Base-by-base conservation (phyloP, 2,113 vertebrate species). In the Columba livia region DNA sequence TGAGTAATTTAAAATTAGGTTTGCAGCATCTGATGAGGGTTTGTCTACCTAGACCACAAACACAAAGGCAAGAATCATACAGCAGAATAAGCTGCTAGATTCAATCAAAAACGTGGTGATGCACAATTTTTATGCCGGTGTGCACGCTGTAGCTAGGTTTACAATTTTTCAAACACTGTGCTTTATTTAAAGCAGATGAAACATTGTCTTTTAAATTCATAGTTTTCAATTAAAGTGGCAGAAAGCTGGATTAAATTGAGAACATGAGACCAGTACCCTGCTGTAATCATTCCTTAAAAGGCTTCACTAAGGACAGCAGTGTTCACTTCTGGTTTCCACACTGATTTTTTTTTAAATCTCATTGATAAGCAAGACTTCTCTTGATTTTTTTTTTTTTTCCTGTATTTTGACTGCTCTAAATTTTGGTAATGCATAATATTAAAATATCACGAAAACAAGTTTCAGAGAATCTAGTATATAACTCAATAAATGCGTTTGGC, bases 131-230 rank as follows among this genome's bases (percentile, higher is more conserved):
- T 47, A n/a, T n/a, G 40, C 18, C 26, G 53, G 11, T 44, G 20
- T 42, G 26, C 53, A 51, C 10, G 25, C 31, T 89, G 38, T 7
- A 44, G 32, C 31, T 18, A 65, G n/a, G 36, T 61, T 86, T 57
- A 69, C 58, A 53, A 47, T 92, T 61, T 85, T 50, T 57, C 60
- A 65, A 48, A 77, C 8, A 9, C 12, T 66, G 17, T 0, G 0
- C 21, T 58, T 87, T 20, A 82, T 44, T 87, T 89, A 87, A 92
- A 95, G 83, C 50, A 81, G 31, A 83, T 60, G 44, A 96, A 95
- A 69, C 24, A 58, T 3, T 58, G 64, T 44, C 82, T 48, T 95
- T 78, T 64, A 51, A 75, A 83, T 88, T 47, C 38, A 64, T 5
- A 84, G 20, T 2, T 86, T 88, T 85, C 67, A 5, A 88, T 74